phyloP scores from a whole-genome alignment of 2,888 invertebrate species.

The Apocheima hispidaria region DNA sequence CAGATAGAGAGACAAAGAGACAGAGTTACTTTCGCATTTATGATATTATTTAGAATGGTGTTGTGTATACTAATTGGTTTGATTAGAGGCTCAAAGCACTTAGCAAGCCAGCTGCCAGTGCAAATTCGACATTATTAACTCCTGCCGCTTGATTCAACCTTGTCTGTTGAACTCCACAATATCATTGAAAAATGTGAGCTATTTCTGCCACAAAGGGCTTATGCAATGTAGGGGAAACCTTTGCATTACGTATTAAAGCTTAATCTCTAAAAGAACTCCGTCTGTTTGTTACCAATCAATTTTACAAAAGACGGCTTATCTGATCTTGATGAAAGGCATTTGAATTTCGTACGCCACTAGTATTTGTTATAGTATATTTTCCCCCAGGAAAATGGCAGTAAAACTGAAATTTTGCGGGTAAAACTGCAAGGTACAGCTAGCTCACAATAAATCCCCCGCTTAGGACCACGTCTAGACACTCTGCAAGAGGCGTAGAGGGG shows the following conservation, averaged over 20 bases:
- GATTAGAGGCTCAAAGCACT: too few relatives aligned
- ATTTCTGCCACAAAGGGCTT: background rate
- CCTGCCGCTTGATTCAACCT: background rate
- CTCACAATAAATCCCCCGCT: slow-evolving; percentile 39
- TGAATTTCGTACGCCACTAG: too few relatives aligned
- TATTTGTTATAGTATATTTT: too few relatives aligned
- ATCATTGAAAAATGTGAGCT: background rate
- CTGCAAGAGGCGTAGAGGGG: slow-evolving; percentile 53
- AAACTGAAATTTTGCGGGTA: background rate
- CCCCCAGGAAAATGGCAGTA: too few relatives aligned
- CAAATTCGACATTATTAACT: background rate
- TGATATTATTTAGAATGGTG: too few relatives aligned
- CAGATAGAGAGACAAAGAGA: too few relatives aligned
- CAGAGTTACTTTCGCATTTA: too few relatives aligned
- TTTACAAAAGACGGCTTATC: background rate
- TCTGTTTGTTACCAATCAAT: background rate
- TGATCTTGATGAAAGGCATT: too few relatives aligned
- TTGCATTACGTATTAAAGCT: background rate
- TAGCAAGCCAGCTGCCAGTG: background rate
- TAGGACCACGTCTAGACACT: slow-evolving; percentile 62
- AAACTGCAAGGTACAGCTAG: slow-evolving; percentile 35
- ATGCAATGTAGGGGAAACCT: background rate
- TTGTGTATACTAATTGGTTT: too few relatives aligned
- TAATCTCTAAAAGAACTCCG: background rate
- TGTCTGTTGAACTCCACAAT: background rate